A percentile compares a stretch with the other conserved stretches of the same genome.
Evolutionary conservation across 2,113 vertebrate species (phyloP).

Genomic region (Edolisoma coerulescens): DNA sequence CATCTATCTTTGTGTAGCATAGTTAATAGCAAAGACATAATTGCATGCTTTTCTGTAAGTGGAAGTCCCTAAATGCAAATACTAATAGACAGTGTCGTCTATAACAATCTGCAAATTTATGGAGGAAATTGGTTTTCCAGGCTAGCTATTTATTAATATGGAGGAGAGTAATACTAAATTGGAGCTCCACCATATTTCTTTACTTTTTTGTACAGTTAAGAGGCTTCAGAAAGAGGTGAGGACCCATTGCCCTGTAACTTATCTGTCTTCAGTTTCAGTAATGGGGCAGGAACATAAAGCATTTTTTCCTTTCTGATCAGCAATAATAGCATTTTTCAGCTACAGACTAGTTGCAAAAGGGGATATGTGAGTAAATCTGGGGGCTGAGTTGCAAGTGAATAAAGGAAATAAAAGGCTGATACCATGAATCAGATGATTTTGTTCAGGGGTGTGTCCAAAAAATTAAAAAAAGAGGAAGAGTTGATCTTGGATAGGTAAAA

Average conservation of each 20-base stretch:
- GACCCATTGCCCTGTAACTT: background rate
- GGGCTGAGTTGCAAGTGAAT: background rate
- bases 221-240: background rate
- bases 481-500: background rate
- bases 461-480: background rate
- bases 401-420: background rate
- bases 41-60: constrained; percentile 1
- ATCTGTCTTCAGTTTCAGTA: background rate
- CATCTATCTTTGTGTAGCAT: constrained; percentile 7
- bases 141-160: background rate
- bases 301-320: background rate
- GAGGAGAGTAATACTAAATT: background rate
- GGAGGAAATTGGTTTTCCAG: constrained; percentile 26
- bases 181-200: background rate
- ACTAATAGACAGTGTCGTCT: constrained; percentile 26
- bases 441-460: background rate
- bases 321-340: background rate
- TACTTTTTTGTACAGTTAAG: background rate
- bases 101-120: constrained; percentile 18
- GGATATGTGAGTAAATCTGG: background rate
- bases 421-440: background rate
- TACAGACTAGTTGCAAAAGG: background rate
- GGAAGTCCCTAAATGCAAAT: constrained; percentile 21
- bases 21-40: constrained; percentile 36
- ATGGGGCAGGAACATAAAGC: background rate